Base-by-base conservation (phyloP, 2,888 invertebrate species). In the Papilio protenor region DNA sequence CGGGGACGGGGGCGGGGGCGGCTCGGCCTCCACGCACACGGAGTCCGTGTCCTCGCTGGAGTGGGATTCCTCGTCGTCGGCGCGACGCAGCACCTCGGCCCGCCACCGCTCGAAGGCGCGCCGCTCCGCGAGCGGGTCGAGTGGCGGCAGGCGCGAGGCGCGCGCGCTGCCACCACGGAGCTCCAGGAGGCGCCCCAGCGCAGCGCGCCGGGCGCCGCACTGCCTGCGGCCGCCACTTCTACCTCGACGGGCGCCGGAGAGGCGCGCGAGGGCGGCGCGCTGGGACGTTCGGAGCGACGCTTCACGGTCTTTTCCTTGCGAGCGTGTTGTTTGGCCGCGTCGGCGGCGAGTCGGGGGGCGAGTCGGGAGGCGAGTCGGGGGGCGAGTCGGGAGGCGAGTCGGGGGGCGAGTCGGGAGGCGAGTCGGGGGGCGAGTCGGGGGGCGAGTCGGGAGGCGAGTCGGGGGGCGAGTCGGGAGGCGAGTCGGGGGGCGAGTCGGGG, bases 31-130 rank as follows among this genome's bases (percentile, higher is more conserved):
- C 66, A 78, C 80, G 40, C 79, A 72, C 16, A 79, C 82, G 73
- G 77, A 78, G 73, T 84, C 87, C 80, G 84, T 85, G 81, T 91
- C 90, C 79, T 89, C 89, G 83, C 89, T 88, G 70, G 90, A 90
- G 76, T 87, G 90, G 10, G 82, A 81, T 57, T 85, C 84, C 79
- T 88, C 88, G 80, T 87, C 89, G 70, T 82, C 86, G 75, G 81
- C 85, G 81, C 86, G 86, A 23, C 89, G 87, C 79, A 90, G 81
- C 80, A 90, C 88, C 75, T 87, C 88, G 27, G 87, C 89, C 4
- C 92, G 91, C 92, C 93, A 92, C 5, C 89, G 89, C 79, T 92
- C 91, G 86, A 92, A 92, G 57, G 92, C 92, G 78, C 87, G 88
- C 10, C 92, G 85, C 84, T 91, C 92, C 21, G 88, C 90, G 73